A percentile compares a stretch with the other conserved stretches of the same genome.
Evolutionary conservation across 1,140 invertebrate species (phyloP).

Genomic region (Cryptotermes secundus): DNA sequence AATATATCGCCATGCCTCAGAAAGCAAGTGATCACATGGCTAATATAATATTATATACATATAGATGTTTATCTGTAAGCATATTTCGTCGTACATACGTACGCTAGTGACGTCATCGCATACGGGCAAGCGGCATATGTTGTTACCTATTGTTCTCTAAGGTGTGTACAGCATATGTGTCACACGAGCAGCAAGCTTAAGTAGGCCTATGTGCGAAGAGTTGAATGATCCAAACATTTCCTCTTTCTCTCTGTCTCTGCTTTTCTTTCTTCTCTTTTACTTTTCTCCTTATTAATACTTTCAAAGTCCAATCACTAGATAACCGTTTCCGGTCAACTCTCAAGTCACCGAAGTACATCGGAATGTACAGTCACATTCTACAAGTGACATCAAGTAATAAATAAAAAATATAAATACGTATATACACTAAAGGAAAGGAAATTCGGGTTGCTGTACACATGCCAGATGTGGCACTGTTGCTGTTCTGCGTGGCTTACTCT

Average conservation of each 20-base stretch:
- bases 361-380: not conserved
- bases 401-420: not conserved
- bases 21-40: not conserved
- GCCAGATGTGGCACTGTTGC: not conserved
- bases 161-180: not conserved
- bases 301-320: constrained; percentile 11
- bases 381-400: not conserved
- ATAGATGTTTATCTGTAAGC: constrained; percentile 7
- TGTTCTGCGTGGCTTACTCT: too few relatives aligned
- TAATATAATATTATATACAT: constrained; percentile 12
- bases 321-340: not conserved
- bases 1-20: not conserved
- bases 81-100: not conserved
- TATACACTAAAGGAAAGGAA: not conserved
- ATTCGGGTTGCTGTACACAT: not conserved
- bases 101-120: not conserved
- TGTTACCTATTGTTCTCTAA: not conserved
- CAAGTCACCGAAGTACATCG: not conserved
- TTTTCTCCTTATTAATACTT: not conserved
- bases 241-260: not conserved
- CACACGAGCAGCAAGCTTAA: not conserved
- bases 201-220: not conserved
- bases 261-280: not conserved
- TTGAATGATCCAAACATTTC: constrained; percentile 4
- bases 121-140: not conserved